Conservation (phyloP, 2,888 invertebrate genomes). For the Synanthedon formicaeformis region DNA sequence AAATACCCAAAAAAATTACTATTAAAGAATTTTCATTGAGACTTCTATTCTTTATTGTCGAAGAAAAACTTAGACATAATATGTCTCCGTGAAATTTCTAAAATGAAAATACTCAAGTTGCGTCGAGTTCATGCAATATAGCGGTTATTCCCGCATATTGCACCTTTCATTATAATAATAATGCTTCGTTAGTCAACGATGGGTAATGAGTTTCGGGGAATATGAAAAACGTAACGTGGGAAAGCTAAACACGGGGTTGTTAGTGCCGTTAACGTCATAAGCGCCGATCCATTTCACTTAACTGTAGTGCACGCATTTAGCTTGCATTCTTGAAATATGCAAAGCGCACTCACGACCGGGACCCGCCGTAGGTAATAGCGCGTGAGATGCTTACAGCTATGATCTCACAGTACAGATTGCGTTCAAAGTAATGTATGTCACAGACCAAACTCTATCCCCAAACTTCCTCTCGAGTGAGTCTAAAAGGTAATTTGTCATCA, state of each 20-base stretch:
- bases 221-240: constrained; percentile 26
- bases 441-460: too few species aligned
- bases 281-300: constrained; percentile 57
- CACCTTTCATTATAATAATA: neutral
- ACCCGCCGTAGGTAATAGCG: constrained; percentile 42
- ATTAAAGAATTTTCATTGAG: too few species aligned
- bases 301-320: constrained; percentile 53
- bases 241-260: constrained; percentile 27
- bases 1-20: too few species aligned
- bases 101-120: too few species aligned
- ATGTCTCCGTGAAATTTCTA: too few species aligned
- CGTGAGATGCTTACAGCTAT: constrained; percentile 49
- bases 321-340: constrained; percentile 60
- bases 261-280: constrained; percentile 42
- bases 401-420: neutral
- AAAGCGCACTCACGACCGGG: constrained; percentile 60
- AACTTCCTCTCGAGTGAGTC: too few species aligned
- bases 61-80: too few species aligned
- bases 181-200: neutral
- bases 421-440: too few species aligned
- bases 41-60: too few species aligned
- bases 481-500: too few species aligned
- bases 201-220: neutral
- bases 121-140: too few species aligned
- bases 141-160: too few species aligned